Percentiles rank a stretch among this genome's conserved stretches.
Conservation (phyloP, 2,888 invertebrate species). For the Pelosia muscerda region DNA sequence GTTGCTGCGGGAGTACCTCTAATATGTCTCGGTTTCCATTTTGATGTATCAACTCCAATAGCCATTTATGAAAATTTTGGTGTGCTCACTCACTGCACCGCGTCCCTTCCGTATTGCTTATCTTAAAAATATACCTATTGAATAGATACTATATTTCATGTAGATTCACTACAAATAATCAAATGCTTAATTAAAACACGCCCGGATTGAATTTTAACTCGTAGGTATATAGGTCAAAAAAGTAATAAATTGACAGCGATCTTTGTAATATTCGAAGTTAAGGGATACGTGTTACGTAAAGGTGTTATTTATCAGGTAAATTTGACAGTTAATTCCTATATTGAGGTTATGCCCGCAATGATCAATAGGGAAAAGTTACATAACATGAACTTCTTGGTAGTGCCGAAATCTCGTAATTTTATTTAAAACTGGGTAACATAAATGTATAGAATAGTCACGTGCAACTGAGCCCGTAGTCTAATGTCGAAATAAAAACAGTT, state of each 20-base stretch:
- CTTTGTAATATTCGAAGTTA: not conserved
- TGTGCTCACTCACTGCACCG: not conserved
- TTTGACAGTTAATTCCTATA: conserved; percentile 7
- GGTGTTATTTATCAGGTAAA: conserved; percentile 8
- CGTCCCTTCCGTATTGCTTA: not conserved
- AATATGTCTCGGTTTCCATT: conserved; percentile 89
- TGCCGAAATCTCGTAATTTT: conserved; percentile 4
- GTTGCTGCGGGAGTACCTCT: conserved; percentile 88
- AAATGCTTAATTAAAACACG: no score
- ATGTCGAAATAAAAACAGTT: not conserved
- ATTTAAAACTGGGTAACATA: not conserved
- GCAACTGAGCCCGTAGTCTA: not conserved
- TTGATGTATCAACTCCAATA: conserved; percentile 84
- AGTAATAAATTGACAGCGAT: not conserved
- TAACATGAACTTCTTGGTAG: conserved; percentile 55
- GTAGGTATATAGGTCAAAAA: not conserved
- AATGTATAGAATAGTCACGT: not conserved
- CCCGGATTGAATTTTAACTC: not conserved
- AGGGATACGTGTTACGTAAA: conserved; percentile 14
- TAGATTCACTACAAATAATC: not conserved
- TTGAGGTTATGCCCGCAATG: conserved; percentile 57
- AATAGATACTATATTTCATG: not conserved
- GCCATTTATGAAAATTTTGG: conserved; percentile 70
- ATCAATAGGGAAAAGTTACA: conserved; percentile 70
- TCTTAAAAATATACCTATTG: not conserved